phyloP scores from a whole-genome alignment of 2,797 vertebrate species.

The Pangasius krempfi region DNA sequence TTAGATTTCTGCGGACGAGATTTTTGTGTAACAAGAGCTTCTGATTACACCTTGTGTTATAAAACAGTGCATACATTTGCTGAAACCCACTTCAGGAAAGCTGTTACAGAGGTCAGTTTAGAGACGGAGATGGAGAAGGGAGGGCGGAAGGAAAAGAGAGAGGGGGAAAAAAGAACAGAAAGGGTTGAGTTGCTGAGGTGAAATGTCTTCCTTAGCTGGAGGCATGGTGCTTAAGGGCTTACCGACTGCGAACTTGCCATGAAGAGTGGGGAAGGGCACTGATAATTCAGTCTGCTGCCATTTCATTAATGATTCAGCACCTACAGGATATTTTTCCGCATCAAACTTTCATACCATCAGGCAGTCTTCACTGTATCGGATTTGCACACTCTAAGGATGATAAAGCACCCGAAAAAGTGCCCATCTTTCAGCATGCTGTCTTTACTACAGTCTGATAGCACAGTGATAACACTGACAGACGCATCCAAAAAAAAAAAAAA shows the following conservation, averaged over 20 bases:
- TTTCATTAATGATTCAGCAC: slow-evolving; percentile 73
- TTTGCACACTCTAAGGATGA: slow-evolving; percentile 54
- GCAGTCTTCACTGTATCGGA: slow-evolving; percentile 60
- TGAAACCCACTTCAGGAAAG: slow-evolving; percentile 3
- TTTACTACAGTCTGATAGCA: slow-evolving; percentile 49
- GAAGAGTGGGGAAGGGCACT: slow-evolving; percentile 49
- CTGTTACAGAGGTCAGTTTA: slow-evolving; percentile 23
- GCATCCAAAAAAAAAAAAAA: slow-evolving; percentile 11
- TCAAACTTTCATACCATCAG: slow-evolving; percentile 73
- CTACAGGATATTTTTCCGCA: slow-evolving; percentile 72
- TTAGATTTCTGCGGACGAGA: neutral
- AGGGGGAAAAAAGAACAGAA: neutral
- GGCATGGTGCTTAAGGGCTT: slow-evolving; percentile 35
- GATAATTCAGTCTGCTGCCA: slow-evolving; percentile 64
- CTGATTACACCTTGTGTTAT: slow-evolving; percentile 8
- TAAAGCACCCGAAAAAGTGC: slow-evolving; percentile 56
- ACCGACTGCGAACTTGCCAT: slow-evolving; percentile 44
- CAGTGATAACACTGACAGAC: slow-evolving; percentile 45
- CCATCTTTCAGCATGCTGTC: slow-evolving; percentile 46
- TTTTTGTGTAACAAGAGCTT: slow-evolving; percentile 21
- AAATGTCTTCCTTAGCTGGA: slow-evolving; percentile 42
- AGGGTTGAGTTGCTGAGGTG: slow-evolving; percentile 18
- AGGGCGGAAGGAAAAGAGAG: neutral
- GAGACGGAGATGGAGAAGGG: neutral
- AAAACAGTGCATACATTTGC: neutral